Evolutionary conservation across 2,888 invertebrate species (phyloP).

Genomic region (Mythimna pallens): DNA sequence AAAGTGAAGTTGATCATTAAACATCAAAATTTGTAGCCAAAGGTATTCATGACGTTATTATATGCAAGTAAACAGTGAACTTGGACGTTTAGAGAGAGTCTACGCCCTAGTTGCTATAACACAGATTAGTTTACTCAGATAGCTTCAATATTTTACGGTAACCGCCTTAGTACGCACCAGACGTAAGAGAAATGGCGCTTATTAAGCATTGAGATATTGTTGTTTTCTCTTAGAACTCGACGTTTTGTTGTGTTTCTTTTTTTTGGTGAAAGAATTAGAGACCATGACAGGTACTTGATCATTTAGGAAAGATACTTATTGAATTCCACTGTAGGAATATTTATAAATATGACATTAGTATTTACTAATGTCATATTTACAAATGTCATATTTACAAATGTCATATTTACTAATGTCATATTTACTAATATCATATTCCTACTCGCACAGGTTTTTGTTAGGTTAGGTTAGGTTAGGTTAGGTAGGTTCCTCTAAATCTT

Average conservation of each 20-base stretch:
- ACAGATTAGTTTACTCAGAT: conserved; percentile 44
- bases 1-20: background rate
- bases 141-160: conserved; percentile 58
- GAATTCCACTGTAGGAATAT: no score
- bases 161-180: conserved; percentile 37
- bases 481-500: no score
- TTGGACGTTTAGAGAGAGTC: conserved; percentile 63
- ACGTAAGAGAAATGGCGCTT: conserved; percentile 37
- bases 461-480: no score
- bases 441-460: no score
- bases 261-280: background rate
- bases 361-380: no score
- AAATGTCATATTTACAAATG: no score
- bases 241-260: conserved; percentile 4
- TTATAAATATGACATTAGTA: no score
- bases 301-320: background rate
- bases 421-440: no score
- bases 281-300: conserved; percentile 1
- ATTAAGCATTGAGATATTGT: conserved; percentile 32
- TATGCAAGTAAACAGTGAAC: conserved; percentile 49
- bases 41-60: conserved; percentile 33
- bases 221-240: conserved; percentile 35
- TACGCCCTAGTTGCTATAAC: conserved; percentile 63
- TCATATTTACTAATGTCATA: no score
- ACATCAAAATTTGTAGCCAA: background rate